A percentile compares a stretch with the other conserved stretches of the same genome.
Evolutionary conservation across 1,140 invertebrate species (phyloP).

Genomic region (Aricia agestis): DNA sequence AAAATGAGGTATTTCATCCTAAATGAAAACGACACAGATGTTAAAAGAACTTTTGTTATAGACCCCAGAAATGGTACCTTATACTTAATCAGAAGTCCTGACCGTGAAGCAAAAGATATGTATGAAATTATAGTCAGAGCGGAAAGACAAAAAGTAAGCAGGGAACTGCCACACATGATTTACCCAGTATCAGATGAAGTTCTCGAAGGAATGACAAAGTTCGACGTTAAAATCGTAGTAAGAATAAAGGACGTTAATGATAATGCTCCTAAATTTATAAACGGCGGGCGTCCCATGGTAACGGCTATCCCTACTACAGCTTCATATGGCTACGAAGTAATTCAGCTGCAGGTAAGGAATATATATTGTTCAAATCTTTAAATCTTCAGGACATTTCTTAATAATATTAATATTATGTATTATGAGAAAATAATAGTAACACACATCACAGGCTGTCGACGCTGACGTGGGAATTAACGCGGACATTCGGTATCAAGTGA

Average conservation of each 20-base stretch:
- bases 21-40: constrained; percentile 75
- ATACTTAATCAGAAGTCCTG: constrained; percentile 81
- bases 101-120: constrained; percentile 80
- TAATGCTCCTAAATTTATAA: constrained; percentile 85
- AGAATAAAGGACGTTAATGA: constrained; percentile 89
- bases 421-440: background rate
- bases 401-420: background rate
- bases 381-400: constrained; percentile 5
- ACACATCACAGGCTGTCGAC: constrained; percentile 80
- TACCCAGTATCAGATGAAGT: constrained; percentile 84
- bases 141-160: constrained; percentile 79
- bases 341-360: constrained; percentile 79
- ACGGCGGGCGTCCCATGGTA: constrained; percentile 83
- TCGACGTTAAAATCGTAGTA: constrained; percentile 81
- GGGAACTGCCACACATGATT: constrained; percentile 82
- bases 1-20: constrained; percentile 79
- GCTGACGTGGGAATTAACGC: constrained; percentile 85
- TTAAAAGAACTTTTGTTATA: constrained; percentile 79
- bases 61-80: constrained; percentile 84
- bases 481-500: constrained; percentile 87
- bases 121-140: constrained; percentile 84
- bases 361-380: background rate
- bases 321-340: constrained; percentile 86
- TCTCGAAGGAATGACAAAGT: constrained; percentile 79
- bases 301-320: constrained; percentile 87